Percentiles rank a stretch among this genome's conserved stretches.
phyloP scores from a whole-genome alignment of 1,140 invertebrate species.

The Drosophila miranda region DNA sequence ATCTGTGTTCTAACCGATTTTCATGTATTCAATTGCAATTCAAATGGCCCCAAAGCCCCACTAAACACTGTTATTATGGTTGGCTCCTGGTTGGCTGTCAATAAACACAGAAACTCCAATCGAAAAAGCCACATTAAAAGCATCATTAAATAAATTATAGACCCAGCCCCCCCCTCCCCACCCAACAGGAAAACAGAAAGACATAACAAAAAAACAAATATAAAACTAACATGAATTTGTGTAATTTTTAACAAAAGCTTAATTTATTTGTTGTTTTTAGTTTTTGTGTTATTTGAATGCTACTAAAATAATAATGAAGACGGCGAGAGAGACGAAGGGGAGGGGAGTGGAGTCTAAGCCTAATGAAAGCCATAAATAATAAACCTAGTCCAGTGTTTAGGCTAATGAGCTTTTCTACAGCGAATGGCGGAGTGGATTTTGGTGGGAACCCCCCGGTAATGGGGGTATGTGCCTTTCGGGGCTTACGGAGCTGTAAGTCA shows the following conservation, averaged over 20 bases:
- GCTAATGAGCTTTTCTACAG: constrained; percentile 28
- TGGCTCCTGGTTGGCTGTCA: constrained; percentile 4
- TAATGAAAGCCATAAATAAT: constrained; percentile 48
- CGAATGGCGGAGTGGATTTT: constrained; percentile 6
- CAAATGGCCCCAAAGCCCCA: constrained; percentile 43
- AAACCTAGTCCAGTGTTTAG: constrained; percentile 37
- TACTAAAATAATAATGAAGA: constrained; percentile 21
- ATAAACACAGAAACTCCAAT: constrained; percentile 44
- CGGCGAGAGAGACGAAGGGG: not conserved
- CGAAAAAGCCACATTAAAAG: constrained; percentile 50
- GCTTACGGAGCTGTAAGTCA: too few species aligned
- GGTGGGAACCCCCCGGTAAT: not conserved
- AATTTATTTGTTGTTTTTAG: constrained; percentile 43
- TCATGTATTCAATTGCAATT: constrained; percentile 71
- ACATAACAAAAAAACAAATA: constrained; percentile 21
- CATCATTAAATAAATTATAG: constrained; percentile 73
- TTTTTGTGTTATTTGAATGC: constrained; percentile 39
- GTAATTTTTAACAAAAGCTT: constrained; percentile 49
- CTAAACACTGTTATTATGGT: constrained; percentile 50
- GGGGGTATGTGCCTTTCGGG: too few species aligned
- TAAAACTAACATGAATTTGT: constrained; percentile 47
- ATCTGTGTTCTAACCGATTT: constrained; percentile 10
- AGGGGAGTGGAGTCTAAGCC: constrained; percentile 2
- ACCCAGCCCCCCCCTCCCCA: constrained; percentile 20
- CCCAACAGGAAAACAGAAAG: constrained; percentile 20